Evolutionary conservation across 1,140 invertebrate genomes (phyloP).

Genomic region (Bombyx mori): ASM3026992v2 NC_085131.1:1706501-1707000

Average conservation of each 20-base stretch:
- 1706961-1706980: constrained; percentile 43
- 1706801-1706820: too few relatives aligned
- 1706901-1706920: neutral
- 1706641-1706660: constrained; percentile 22
- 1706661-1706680: neutral
- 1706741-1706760: too few relatives aligned
- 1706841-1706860: too few relatives aligned
- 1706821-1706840: too few relatives aligned
- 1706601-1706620: constrained; percentile 36
- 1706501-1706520: constrained; percentile 16
- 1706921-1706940: neutral
- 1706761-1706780: too few relatives aligned
- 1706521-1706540: constrained; percentile 44
- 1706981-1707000: constrained; percentile 32
- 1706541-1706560: constrained; percentile 53
- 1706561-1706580: constrained; percentile 67
- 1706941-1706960: constrained; percentile 35
- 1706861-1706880: too few relatives aligned
- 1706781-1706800: too few relatives aligned
- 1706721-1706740: too few relatives aligned
- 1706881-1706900: too few relatives aligned
- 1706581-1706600: constrained; percentile 51
- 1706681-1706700: too few relatives aligned
- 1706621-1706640: constrained; percentile 34
- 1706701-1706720: too few relatives aligned